Base-by-base conservation (phyloP, 2,888 invertebrate genomes). In the Brachyopa scutellaris region DNA sequence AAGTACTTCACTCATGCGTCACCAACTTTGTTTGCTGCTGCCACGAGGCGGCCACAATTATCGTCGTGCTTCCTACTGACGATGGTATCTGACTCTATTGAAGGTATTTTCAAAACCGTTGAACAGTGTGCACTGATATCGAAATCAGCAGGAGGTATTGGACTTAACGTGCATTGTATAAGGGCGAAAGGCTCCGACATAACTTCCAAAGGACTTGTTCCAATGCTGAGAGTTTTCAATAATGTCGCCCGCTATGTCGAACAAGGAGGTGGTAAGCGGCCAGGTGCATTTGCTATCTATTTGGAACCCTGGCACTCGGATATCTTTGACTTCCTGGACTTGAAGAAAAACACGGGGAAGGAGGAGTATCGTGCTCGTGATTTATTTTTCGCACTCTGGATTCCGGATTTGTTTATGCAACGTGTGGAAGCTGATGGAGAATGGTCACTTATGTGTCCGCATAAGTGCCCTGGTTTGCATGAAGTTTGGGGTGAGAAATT, bases 221-320 rank as follows among this genome's bases (percentile, higher is more conserved):
- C 99, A 0, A 97, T 98, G 97, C 91, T 99, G 42, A 92, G 98
- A 84, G 97, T 99, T 0, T 99, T 94, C 89, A 99, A 99, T 89
- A 97, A 97, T 88, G 97, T 97, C 2, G 98, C 99, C 0, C 93
- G 97, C 74, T 99, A 99, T 91, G 98, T 99, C 0, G 98, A 99
- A 90, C 99, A 99, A 91, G 98, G 99, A 17, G 99, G 99, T 51
- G 98, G 98, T 88, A 99, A 99, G 92, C 92, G 99, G 80, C 99
- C 99, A 1, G 99, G 99, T 17, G 99, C 99, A 2, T 98, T 99
- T 91, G 98, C 99, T 11, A 94, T 99, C 79, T 99, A 99, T 88
- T 91, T 99, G 61, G 99, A 99, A 90, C 99, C 99, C 0, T 99
- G 99, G 99, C 99, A 99, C 91, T 95, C 97, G 0, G 99, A 99